Evolutionary conservation across 30 jellyfish, hydroid and myxozoan genomes (phyloP).

Genomic region (Cassiopea andromeda): DNA sequence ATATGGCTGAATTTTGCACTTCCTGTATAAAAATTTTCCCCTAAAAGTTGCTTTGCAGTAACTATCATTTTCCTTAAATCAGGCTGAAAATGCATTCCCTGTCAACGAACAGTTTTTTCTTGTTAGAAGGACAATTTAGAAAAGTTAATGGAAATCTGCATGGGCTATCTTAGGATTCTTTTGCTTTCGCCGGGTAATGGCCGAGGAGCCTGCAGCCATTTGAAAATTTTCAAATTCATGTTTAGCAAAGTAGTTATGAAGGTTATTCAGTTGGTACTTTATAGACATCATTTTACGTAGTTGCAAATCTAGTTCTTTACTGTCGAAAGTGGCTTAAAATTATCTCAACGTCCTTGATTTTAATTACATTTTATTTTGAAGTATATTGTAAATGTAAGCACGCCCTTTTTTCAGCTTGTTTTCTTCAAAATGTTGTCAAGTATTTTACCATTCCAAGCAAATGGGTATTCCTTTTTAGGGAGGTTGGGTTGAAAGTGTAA

Average conservation of each 20-base stretch:
- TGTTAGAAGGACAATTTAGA: too few relatives aligned
- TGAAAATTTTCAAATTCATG: background rate
- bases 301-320: background rate
- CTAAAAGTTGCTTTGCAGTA: too few relatives aligned
- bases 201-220: background rate
- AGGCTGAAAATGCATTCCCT: too few relatives aligned
- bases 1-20: too few relatives aligned
- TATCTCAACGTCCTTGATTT: background rate
- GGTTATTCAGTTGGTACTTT: background rate
- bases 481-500: too few relatives aligned
- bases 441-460: too few relatives aligned
- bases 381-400: constrained; percentile 10
- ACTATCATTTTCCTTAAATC: too few relatives aligned
- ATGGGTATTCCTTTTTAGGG: too few relatives aligned
- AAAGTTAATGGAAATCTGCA: too few relatives aligned
- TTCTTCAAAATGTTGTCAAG: background rate
- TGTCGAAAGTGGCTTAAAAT: background rate
- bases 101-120: too few relatives aligned
- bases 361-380: constrained; percentile 11
- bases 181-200: background rate
- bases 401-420: background rate
- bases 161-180: too few relatives aligned
- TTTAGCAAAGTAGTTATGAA: background rate
- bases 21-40: too few relatives aligned
- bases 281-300: background rate